Percentiles rank a stretch among this genome's conserved stretches.
Evolutionary conservation across 1,140 invertebrate genomes (phyloP).

Genomic region (Sarcophaga bullata): DNA sequence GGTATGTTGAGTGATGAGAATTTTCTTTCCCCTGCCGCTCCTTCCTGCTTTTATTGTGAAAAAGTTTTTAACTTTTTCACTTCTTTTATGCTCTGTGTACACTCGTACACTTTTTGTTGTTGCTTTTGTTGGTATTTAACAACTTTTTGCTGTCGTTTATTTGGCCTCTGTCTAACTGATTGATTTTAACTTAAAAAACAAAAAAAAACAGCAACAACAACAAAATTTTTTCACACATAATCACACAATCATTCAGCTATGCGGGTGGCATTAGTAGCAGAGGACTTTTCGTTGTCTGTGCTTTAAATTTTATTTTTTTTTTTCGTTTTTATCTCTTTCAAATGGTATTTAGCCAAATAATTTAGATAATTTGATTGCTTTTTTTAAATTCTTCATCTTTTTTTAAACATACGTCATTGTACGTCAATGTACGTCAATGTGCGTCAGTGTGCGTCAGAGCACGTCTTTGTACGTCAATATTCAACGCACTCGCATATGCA

Average conservation of each 20-base stretch:
- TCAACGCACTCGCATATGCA: too few species aligned
- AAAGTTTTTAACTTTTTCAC: conserved; percentile 19
- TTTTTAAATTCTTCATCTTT: background rate
- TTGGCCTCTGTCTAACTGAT: conserved; percentile 10
- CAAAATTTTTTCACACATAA: background rate
- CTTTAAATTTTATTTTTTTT: background rate
- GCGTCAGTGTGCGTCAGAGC: too few species aligned
- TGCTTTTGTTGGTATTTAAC: background rate
- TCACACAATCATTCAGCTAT: background rate
- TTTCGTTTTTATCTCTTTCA: background rate
- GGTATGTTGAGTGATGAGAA: background rate
- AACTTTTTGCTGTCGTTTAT: conserved; percentile 7
- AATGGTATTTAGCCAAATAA: background rate
- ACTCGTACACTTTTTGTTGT: too few species aligned
- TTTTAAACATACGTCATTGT: too few species aligned
- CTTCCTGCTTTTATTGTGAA: background rate
- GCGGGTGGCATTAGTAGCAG: conserved; percentile 12
- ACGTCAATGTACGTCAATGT: too few species aligned
- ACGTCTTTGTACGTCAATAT: too few species aligned
- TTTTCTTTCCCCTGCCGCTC: background rate
- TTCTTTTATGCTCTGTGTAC: background rate
- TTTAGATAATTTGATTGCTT: background rate
- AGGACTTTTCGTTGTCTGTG: background rate
- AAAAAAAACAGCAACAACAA: background rate
- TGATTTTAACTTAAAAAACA: conserved; percentile 5